A percentile compares a stretch with the other conserved stretches of the same genome.
Conservation (phyloP, 1,140 invertebrate species). For the Vanessa atalanta region DNA sequence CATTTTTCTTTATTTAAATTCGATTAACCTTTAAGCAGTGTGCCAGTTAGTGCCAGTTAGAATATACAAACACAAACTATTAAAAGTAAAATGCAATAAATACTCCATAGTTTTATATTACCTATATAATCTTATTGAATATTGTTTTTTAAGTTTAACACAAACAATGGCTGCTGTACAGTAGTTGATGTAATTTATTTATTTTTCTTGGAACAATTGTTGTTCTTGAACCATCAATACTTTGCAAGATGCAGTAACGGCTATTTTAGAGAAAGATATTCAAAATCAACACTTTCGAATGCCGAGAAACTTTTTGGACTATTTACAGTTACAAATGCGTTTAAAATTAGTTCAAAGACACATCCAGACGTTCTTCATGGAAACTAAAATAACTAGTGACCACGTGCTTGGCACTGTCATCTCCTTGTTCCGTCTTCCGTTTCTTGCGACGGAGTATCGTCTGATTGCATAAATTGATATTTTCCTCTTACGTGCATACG, state of each 20-base stretch:
- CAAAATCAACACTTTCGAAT: constrained; percentile 20
- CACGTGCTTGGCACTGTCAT: constrained; percentile 48
- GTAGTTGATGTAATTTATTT: not conserved
- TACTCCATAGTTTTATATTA: too few species aligned
- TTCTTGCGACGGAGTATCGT: constrained; percentile 11
- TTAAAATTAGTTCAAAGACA: constrained; percentile 49
- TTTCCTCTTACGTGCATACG: constrained; percentile 4
- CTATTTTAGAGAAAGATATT: constrained; percentile 7
- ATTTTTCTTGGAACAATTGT: not conserved
- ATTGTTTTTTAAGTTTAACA: too few species aligned
- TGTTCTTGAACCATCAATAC: not conserved
- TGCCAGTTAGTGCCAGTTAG: too few species aligned
- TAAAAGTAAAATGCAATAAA: too few species aligned
- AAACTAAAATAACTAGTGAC: constrained; percentile 43
- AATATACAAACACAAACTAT: too few species aligned
- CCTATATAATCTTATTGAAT: too few species aligned
- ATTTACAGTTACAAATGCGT: constrained; percentile 34
- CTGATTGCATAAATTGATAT: constrained; percentile 15
- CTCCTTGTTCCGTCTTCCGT: constrained; percentile 27
- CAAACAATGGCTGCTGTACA: not conserved
- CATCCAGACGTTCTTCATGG: constrained; percentile 45
- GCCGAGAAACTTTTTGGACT: constrained; percentile 25
- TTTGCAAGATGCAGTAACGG: not conserved
- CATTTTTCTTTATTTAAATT: too few species aligned
- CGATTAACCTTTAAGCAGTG: too few species aligned